These are phyloP conservation scores for Oncopeltus fasciatus DNA, from an alignment of 1,140 invertebrate species.

Conservation along the genomic window DNA sequence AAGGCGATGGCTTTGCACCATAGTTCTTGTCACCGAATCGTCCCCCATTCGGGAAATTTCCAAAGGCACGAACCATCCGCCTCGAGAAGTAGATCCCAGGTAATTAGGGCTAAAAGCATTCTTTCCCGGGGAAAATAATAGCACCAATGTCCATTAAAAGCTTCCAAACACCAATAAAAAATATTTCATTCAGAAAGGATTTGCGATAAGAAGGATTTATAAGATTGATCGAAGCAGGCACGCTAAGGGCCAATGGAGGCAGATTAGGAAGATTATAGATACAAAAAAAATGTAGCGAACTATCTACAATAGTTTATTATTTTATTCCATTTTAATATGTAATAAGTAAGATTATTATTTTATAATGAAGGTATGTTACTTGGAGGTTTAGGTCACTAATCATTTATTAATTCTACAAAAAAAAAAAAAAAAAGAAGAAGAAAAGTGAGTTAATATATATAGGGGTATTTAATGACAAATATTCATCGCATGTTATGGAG, in stretches of 20 bases:
- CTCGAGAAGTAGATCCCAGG: background rate
- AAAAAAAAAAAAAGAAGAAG: too few relatives aligned
- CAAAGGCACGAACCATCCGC: background rate
- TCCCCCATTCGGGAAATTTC: constrained; percentile 1
- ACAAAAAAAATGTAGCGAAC: too few relatives aligned
- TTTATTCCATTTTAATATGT: too few relatives aligned
- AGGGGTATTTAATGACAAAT: too few relatives aligned
- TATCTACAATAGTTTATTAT: too few relatives aligned
- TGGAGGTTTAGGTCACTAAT: too few relatives aligned
- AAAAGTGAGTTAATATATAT: too few relatives aligned
- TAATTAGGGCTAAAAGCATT: constrained; percentile 10
- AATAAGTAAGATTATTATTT: too few relatives aligned
- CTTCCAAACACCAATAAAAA: background rate
- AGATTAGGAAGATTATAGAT: too few relatives aligned
- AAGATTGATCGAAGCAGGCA: background rate
- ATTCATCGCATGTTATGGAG: too few relatives aligned
- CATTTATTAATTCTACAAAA: too few relatives aligned
- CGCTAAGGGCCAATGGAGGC: background rate
- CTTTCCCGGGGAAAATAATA: background rate
- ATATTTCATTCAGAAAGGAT: background rate
- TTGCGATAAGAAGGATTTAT: background rate
- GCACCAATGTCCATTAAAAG: background rate
- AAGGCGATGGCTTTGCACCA: constrained; percentile 1
- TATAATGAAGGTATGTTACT: too few relatives aligned
- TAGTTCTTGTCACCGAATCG: background rate